Evolutionary conservation across 2,888 invertebrate genomes (phyloP).

Genomic region (Gasteruption jaculator): DNA sequence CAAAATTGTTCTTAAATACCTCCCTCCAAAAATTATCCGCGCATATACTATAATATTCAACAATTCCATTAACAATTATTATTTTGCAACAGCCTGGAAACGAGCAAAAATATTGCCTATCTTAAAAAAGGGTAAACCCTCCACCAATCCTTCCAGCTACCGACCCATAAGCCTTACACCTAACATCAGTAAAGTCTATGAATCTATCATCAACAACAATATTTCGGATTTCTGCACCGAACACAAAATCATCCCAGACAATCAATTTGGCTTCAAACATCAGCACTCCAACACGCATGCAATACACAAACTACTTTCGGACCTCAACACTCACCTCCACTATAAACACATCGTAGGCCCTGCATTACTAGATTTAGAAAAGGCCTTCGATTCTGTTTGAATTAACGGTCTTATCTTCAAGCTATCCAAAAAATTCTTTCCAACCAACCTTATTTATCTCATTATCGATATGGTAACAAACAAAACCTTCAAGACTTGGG

Average conservation of each 20-base stretch:
- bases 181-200: slow-evolving; percentile 21
- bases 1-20: slow-evolving; percentile 17
- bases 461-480: slow-evolving; percentile 11
- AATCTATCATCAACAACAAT: slow-evolving; percentile 16
- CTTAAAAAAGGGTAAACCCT: slow-evolving; percentile 18
- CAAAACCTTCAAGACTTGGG: slow-evolving; percentile 3
- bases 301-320: slow-evolving; percentile 20
- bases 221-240: slow-evolving; percentile 6
- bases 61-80: slow-evolving; percentile 16
- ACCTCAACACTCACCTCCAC: slow-evolving; percentile 13
- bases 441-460: not conserved
- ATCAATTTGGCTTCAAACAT: slow-evolving; percentile 24
- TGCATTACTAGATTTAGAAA: slow-evolving; percentile 6
- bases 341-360: slow-evolving; percentile 11
- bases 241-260: slow-evolving; percentile 18
- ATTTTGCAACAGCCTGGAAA: slow-evolving; percentile 16
- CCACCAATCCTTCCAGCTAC: slow-evolving; percentile 16
- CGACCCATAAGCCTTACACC: slow-evolving; percentile 25
- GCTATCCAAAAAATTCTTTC: slow-evolving; percentile 4
- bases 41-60: slow-evolving; percentile 19
- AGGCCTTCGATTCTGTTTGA: slow-evolving; percentile 17
- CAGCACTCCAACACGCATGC: slow-evolving; percentile 25
- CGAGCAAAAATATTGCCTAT: slow-evolving; percentile 20
- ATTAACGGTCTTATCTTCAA: slow-evolving; percentile 14
- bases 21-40: slow-evolving; percentile 9